These are phyloP conservation scores for Anarrhichthys ocellatus DNA, from an alignment of 2,113 vertebrate genomes.

Conservation along the genomic window DNA sequence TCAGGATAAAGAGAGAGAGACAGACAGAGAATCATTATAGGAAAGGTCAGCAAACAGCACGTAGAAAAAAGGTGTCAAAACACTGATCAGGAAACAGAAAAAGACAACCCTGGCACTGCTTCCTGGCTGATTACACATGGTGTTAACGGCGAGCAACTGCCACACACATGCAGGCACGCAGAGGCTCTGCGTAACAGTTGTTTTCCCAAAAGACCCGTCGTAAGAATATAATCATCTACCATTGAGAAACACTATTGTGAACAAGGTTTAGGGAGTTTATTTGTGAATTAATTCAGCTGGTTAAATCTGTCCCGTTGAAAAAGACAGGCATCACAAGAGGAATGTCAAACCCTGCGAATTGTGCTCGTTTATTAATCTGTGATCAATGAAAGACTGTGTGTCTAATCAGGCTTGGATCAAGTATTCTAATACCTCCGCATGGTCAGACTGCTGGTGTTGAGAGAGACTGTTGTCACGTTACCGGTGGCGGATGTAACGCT, in stretches of 20 bases:
- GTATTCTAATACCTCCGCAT: constrained; percentile 45
- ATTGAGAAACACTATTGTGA: constrained; percentile 14
- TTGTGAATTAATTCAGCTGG: constrained; percentile 17
- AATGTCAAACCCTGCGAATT: constrained; percentile 35
- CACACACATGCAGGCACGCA: constrained; percentile 19
- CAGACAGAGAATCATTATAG: constrained; percentile 34
- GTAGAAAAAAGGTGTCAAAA: constrained; percentile 57
- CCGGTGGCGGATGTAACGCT: not conserved
- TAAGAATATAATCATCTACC: constrained; percentile 15
- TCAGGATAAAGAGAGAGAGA: constrained; percentile 14
- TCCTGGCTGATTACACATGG: constrained; percentile 77
- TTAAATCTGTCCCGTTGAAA: constrained; percentile 46
- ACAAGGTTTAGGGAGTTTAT: constrained; percentile 26
- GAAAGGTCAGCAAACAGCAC: constrained; percentile 51
- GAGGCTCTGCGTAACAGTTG: constrained; percentile 38
- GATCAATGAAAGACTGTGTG: constrained; percentile 45
- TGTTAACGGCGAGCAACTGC: constrained; percentile 29
- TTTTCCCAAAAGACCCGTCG: constrained; percentile 34
- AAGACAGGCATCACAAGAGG: constrained; percentile 36
- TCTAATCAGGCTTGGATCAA: constrained; percentile 46
- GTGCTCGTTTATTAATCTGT: not conserved
- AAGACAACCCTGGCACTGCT: constrained; percentile 64
- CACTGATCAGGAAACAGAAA: constrained; percentile 77
- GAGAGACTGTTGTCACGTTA: constrained; percentile 18
- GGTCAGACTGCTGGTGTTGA: constrained; percentile 24